Percentiles rank a stretch among this genome's conserved stretches.
Conservation (phyloP, 1,140 invertebrate species). For the Hydropsyche tenuis region DNA sequence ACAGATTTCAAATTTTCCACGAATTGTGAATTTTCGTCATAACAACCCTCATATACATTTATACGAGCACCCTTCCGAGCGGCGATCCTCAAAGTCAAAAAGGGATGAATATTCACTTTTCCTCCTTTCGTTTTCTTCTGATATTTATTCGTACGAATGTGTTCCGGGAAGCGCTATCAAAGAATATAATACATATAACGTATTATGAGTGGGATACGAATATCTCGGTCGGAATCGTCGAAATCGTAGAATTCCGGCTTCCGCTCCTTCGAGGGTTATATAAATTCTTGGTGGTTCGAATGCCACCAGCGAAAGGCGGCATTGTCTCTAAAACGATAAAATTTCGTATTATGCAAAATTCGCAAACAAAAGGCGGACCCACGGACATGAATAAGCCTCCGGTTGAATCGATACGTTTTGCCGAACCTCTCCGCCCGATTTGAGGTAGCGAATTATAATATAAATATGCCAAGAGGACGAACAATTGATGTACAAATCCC, state of each 20-base stretch:
- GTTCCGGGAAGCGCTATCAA: slow-evolving; percentile 13
- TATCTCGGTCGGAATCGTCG: not conserved
- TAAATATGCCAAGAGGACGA: too few relatives aligned
- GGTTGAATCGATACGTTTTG: too few relatives aligned
- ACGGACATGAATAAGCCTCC: too few relatives aligned
- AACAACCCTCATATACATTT: too few relatives aligned
- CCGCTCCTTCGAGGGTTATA: not conserved
- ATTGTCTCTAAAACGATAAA: slow-evolving; percentile 8
- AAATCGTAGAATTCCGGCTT: not conserved
- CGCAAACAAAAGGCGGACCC: not conserved
- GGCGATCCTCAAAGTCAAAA: not conserved
- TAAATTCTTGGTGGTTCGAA: not conserved
- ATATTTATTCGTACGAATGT: slow-evolving; percentile 34
- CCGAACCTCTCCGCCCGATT: too few relatives aligned
- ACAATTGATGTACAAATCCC: too few relatives aligned
- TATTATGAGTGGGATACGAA: not conserved
- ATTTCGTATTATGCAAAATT: slow-evolving; percentile 9
- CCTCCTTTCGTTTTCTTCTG: slow-evolving; percentile 33
- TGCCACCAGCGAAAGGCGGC: not conserved
- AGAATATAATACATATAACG: slow-evolving; percentile 11
- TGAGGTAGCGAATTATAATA: too few relatives aligned
- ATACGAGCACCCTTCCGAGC: too few relatives aligned
- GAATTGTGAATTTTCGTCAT: too few relatives aligned
- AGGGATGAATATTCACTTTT: slow-evolving; percentile 34
- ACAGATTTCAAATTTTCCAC: too few relatives aligned